Percentiles rank a stretch among this genome's conserved stretches.
Evolutionary conservation across 2,113 vertebrate genomes (phyloP).

Genomic region (Pollimyrus isidori): DNA sequence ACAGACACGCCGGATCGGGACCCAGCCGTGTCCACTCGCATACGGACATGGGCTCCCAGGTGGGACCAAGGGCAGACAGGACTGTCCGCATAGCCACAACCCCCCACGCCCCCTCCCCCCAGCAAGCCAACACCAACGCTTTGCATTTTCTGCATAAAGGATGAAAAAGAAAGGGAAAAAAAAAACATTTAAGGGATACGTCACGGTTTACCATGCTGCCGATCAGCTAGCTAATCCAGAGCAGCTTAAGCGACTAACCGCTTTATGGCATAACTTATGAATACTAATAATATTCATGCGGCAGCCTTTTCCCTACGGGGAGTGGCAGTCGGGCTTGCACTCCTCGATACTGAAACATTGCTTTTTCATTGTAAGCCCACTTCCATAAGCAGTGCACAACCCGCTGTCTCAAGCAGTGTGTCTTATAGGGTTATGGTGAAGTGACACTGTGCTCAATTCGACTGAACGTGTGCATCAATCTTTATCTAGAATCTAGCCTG

Average conservation of each 20-base stretch:
- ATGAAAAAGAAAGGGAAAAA: not conserved
- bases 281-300: not conserved
- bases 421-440: not conserved
- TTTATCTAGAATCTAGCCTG: not conserved
- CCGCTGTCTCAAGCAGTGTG: not conserved
- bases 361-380: not conserved
- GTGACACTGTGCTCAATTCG: not conserved
- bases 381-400: not conserved
- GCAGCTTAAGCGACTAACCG: not conserved
- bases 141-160: not conserved
- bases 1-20: not conserved
- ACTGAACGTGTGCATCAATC: not conserved
- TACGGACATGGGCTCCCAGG: slow-evolving; percentile 12
- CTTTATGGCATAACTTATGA: not conserved
- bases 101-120: not conserved
- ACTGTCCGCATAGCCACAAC: not conserved
- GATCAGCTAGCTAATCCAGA: not conserved
- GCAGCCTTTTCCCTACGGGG: not conserved
- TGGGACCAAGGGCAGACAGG: not conserved
- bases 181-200: not conserved
- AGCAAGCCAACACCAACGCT: not conserved
- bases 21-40: not conserved
- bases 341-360: not conserved
- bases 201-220: not conserved
- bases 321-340: not conserved